Evolutionary conservation across 2,888 invertebrate species (phyloP), one percentile per base, ranked within the genome.

Genomic region (Leptinotarsa tumamoca): DNA sequence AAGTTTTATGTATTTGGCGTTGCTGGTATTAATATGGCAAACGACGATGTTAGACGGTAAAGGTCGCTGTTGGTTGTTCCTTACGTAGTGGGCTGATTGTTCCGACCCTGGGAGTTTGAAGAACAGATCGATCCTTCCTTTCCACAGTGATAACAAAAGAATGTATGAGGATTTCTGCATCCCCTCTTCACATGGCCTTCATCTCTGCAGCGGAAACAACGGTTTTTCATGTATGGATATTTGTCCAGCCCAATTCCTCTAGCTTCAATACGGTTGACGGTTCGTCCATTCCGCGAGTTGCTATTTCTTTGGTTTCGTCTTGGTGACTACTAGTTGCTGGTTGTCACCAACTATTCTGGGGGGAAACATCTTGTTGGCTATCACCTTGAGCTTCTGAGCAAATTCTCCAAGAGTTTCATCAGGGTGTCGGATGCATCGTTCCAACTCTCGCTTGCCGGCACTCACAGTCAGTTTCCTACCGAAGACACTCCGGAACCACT

Each of bases 401-500:
- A 27, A 76, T 43, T 76, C 76, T 0, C 76, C 76, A 13, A 76
- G 58, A 15, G 76, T 27, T 43, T 76, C 73, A 18, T 51, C 71
- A 5, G 73, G 33, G 23, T 17, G 58, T 43, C 71, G 27, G 4
- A 73, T 58, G 27, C 76, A 76, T 17, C 68, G 66, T 18, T 61
- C 67, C n/a, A 76, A 33, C 49, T 76, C 73, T 18, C n/a, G 43
- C 67, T 70, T 73, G 14, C 70, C 73, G 7, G 67, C 71, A 0
- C 14, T 15, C 5, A 67, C 15, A n/a, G 68, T 68, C 14, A 76
- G 15, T 74, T 49, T 73, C 49, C 56, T 33, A 27, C 76, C 72
- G 27, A 76, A 76, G 5, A 76, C 68, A 27, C 51, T 68, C 21
- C 72, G 18, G 13, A 76, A 51, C 76, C 73, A 76, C 13, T 18